These are phyloP conservation scores for Drosophila pachea DNA, from an alignment of 1,140 invertebrate species.

Conservation along the genomic window DNA sequence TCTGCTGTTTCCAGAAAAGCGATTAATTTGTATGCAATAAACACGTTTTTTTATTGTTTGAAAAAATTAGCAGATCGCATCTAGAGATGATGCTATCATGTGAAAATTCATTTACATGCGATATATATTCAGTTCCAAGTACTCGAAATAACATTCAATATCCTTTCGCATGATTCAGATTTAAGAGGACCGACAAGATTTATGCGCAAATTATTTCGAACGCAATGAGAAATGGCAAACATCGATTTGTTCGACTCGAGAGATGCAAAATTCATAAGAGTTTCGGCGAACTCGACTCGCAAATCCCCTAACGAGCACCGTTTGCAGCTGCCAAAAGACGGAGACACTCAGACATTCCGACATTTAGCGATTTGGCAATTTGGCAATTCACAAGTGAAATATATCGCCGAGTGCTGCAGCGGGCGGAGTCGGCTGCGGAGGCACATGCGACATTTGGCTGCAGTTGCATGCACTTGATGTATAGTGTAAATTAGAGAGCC, in stretches of 20 bases:
- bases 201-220: constrained; percentile 65
- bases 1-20: no score
- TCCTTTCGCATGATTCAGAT: background rate
- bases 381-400: constrained; percentile 70
- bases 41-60: no score
- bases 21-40: no score
- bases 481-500: constrained; percentile 63
- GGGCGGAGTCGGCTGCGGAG: constrained; percentile 33
- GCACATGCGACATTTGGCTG: constrained; percentile 34
- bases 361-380: constrained; percentile 36
- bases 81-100: no score
- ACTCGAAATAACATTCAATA: constrained; percentile 28
- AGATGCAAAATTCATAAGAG: constrained; percentile 36
- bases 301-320: constrained; percentile 38
- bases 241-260: constrained; percentile 51
- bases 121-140: background rate
- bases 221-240: constrained; percentile 40
- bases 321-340: constrained; percentile 4
- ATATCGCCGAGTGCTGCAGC: constrained; percentile 45
- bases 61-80: no score
- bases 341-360: constrained; percentile 16
- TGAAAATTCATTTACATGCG: no score
- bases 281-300: constrained; percentile 28
- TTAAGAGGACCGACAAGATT: constrained; percentile 42
- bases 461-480: constrained; percentile 33